A percentile compares a stretch with the other conserved stretches of the same genome.
phyloP scores from a whole-genome alignment of 2,888 invertebrate species.

The Mantis religiosa region DNA sequence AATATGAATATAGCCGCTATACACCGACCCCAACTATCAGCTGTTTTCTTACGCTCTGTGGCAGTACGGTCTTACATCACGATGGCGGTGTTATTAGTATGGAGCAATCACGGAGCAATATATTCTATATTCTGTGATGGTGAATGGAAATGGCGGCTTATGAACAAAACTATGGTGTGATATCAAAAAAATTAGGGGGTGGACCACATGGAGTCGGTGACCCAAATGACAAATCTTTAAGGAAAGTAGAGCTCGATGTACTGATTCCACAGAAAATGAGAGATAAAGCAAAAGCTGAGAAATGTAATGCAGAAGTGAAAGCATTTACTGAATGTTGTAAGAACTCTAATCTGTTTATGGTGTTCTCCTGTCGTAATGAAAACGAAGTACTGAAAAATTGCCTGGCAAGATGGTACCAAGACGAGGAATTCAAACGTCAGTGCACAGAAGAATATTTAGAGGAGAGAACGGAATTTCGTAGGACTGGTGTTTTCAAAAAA shows the following conservation, averaged over 20 bases:
- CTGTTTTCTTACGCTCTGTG: too few species aligned
- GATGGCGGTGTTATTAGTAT: too few species aligned
- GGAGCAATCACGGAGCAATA: too few species aligned
- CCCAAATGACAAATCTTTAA: slow-evolving; percentile 73
- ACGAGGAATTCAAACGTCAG: slow-evolving; percentile 67
- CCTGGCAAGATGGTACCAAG: slow-evolving; percentile 67
- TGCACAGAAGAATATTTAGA: slow-evolving; percentile 77
- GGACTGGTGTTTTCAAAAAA: slow-evolving; percentile 67
- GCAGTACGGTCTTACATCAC: too few species aligned
- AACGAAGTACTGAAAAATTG: slow-evolving; percentile 68
- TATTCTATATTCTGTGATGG: too few species aligned
- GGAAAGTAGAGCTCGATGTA: slow-evolving; percentile 85
- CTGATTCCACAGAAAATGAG: slow-evolving; percentile 86
- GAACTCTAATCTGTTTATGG: slow-evolving; percentile 61
- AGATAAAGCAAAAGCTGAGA: slow-evolving; percentile 71
- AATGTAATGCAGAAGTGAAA: slow-evolving; percentile 69
- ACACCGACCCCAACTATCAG: too few species aligned
- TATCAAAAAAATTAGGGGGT: slow-evolving; percentile 23
- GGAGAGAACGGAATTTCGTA: slow-evolving; percentile 75
- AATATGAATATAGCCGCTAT: too few species aligned
- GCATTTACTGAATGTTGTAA: slow-evolving; percentile 66
- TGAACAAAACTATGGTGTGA: background rate
- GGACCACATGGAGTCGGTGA: slow-evolving; percentile 54
- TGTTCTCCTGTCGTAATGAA: slow-evolving; percentile 68
- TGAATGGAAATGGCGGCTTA: too few species aligned